These are phyloP conservation scores for Bombus waltoni DNA, from an alignment of 1,140 invertebrate genomes.

Conservation along the genomic window DNA sequence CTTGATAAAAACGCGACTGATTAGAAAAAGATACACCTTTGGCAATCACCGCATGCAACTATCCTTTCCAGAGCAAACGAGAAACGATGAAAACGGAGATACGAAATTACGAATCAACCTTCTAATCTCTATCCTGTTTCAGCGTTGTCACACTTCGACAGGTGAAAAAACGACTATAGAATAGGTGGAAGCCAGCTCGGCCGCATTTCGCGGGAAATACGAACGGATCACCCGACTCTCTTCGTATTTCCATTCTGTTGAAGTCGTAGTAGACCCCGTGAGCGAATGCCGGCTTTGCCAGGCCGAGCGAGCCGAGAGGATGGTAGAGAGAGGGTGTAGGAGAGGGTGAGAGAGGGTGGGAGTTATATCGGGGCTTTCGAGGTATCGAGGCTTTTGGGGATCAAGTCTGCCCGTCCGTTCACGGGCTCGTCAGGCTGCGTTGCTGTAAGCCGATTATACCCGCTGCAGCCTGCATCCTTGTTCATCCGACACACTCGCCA, in stretches of 20 bases:
- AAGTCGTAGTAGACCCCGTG: constrained; percentile 14
- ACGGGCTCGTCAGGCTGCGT: constrained; percentile 64
- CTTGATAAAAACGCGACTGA: no score
- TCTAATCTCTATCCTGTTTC: background rate
- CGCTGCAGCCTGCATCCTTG: constrained; percentile 32
- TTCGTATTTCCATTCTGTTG: constrained; percentile 21
- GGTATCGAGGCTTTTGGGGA: constrained; percentile 60
- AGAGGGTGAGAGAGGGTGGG: background rate
- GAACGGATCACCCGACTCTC: constrained; percentile 29
- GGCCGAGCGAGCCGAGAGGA: background rate
- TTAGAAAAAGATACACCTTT: no score
- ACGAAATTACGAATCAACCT: background rate
- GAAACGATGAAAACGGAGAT: background rate
- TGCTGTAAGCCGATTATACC: constrained; percentile 69
- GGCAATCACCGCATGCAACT: background rate
- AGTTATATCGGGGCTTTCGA: constrained; percentile 51
- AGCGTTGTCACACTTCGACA: background rate
- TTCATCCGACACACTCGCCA: constrained; percentile 11
- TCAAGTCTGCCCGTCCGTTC: constrained; percentile 67
- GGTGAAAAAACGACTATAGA: background rate
- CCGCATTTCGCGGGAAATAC: constrained; percentile 33
- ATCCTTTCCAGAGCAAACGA: background rate
- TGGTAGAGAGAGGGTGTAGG: background rate
- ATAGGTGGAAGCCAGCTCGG: background rate
- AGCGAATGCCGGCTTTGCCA: constrained; percentile 10